Conservation (phyloP, 35 echinoderm and acorn worm species). For the Holothuria glaberrima region DNA sequence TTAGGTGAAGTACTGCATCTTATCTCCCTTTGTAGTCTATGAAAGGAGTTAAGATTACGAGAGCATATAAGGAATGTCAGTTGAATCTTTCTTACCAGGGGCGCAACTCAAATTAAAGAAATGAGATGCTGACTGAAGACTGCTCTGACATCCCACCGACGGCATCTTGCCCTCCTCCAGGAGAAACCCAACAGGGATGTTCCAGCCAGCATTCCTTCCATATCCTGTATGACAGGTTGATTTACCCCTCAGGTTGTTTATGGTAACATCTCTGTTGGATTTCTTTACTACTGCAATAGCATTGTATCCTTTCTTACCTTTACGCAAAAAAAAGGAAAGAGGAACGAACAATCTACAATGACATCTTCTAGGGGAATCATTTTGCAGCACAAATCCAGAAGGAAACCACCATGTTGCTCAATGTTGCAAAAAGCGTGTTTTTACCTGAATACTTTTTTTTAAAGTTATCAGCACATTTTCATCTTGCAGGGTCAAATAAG, state of each 20-base stretch:
- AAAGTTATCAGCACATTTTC: too few species aligned
- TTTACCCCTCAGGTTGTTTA: slow-evolving; percentile 60
- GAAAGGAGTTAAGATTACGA: too few species aligned
- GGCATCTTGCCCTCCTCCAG: slow-evolving; percentile 58
- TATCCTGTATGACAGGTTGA: slow-evolving; percentile 80
- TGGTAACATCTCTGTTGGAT: slow-evolving; percentile 48
- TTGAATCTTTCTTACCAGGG: slow-evolving; percentile 83
- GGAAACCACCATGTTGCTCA: too few species aligned
- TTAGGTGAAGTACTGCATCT: too few species aligned
- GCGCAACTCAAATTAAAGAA: slow-evolving; percentile 86
- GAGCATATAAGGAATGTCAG: too few species aligned
- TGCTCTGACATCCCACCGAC: slow-evolving; percentile 41
- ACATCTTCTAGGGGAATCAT: too few species aligned
- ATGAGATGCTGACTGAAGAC: slow-evolving; percentile 44
- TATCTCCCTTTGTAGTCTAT: too few species aligned
- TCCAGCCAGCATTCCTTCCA: slow-evolving; percentile 84
- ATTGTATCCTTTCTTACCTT: slow-evolving; percentile 52
- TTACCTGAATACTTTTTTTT: too few species aligned
- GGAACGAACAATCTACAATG: too few species aligned
- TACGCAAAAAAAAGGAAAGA: not conserved
- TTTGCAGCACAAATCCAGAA: too few species aligned
- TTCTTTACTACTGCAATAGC: slow-evolving; percentile 77
- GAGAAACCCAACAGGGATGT: slow-evolving; percentile 78
- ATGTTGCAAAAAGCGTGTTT: too few species aligned
- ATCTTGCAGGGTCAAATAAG: too few species aligned